Conservation (phyloP, 2,113 vertebrate genomes). For the Typhlomys cinereus region DNA sequence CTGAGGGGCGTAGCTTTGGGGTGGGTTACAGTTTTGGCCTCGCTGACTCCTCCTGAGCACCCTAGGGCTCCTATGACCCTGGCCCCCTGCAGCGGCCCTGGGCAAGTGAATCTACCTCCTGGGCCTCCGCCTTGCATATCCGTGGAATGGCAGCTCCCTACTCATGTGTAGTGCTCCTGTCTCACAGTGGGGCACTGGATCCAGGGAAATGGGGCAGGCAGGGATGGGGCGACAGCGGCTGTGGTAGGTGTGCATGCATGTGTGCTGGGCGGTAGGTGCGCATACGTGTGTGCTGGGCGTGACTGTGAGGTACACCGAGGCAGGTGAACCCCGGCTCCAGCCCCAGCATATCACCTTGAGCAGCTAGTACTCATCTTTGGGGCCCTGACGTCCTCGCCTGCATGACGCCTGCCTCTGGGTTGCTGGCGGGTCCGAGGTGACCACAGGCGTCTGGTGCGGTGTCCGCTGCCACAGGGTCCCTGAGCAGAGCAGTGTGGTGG, state of each 20-base stretch:
- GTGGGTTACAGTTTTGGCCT: neutral
- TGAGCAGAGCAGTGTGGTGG: accelerated
- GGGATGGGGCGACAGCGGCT: accelerated
- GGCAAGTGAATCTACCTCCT: accelerated
- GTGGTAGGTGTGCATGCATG: accelerated
- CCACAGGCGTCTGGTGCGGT: neutral
- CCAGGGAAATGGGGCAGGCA: too few relatives aligned
- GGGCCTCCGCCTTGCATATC: neutral
- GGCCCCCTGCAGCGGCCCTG: neutral
- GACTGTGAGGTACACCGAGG: accelerated
- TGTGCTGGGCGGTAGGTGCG: too few relatives aligned
- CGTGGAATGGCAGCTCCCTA: neutral
- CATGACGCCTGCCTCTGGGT: neutral
- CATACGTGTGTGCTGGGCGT: neutral
- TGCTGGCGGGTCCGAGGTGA: neutral
- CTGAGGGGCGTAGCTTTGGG: neutral
- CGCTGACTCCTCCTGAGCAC: neutral
- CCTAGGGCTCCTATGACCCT: neutral
- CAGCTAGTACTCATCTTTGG: neutral
- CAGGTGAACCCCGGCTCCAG: neutral
- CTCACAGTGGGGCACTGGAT: too few relatives aligned
- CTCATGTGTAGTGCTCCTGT: neutral
- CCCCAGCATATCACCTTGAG: neutral
- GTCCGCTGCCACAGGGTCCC: neutral
- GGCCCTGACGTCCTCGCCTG: neutral